Conservation (phyloP, 1,140 invertebrate species). For the Forficula auricularia region DNA sequence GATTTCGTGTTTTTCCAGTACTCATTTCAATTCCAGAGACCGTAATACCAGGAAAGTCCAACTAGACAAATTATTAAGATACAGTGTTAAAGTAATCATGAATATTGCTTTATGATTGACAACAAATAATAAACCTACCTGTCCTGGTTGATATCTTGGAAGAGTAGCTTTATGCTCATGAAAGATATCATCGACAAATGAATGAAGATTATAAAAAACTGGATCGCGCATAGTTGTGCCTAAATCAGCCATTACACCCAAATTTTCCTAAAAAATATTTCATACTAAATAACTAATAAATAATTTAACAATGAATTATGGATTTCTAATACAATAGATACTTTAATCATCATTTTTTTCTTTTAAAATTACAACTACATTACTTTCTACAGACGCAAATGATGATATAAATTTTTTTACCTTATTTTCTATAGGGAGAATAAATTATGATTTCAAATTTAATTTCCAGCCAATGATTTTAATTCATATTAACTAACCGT, state of each 20-base stretch:
- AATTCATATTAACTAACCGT: too few relatives aligned
- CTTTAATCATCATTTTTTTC: too few relatives aligned
- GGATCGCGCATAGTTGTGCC: constrained; percentile 50
- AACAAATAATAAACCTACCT: constrained; percentile 21
- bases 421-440: too few relatives aligned
- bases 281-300: too few relatives aligned
- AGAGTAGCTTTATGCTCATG: constrained; percentile 24
- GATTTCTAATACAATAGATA: too few relatives aligned
- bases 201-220: constrained; percentile 27
- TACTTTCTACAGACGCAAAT: too few relatives aligned
- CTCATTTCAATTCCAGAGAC: constrained; percentile 33
- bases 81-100: background rate
- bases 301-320: too few relatives aligned
- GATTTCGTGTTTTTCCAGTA: constrained; percentile 16
- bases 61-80: constrained; percentile 24
- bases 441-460: too few relatives aligned
- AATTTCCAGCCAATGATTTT: too few relatives aligned
- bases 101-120: background rate
- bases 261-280: constrained; percentile 34
- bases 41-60: constrained; percentile 42
- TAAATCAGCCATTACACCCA: constrained; percentile 49
- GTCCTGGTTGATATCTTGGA: constrained; percentile 20
- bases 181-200: constrained; percentile 26
- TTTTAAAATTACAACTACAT: too few relatives aligned
- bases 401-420: too few relatives aligned